phyloP scores from a whole-genome alignment of 2,113 vertebrate species.

The Pachyramphus minor region DNA sequence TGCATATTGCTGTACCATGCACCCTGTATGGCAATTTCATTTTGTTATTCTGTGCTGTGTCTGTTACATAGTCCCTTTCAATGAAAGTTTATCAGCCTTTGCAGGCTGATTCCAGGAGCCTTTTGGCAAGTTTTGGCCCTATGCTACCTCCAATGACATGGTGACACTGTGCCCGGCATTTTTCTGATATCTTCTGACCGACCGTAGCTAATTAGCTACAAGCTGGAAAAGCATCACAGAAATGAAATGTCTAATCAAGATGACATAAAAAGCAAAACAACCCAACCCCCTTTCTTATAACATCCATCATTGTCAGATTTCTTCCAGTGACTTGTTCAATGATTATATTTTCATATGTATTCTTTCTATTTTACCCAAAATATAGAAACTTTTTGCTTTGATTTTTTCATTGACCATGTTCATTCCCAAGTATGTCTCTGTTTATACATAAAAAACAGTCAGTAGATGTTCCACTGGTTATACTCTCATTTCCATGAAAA shows the following conservation, averaged over 20 bases:
- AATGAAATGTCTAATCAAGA: neutral
- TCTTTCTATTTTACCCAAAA: neutral
- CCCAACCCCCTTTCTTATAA: neutral
- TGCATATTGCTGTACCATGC: neutral
- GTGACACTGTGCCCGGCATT: neutral
- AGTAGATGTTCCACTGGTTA: neutral
- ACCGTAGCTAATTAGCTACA: neutral
- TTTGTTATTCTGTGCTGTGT: neutral
- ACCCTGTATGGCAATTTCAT: neutral
- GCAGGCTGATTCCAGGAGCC: neutral
- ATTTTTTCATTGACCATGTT: neutral
- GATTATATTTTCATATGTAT: neutral
- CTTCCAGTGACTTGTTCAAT: neutral
- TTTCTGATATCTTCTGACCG: neutral
- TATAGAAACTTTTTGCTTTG: neutral
- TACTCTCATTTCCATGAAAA: conserved; percentile 35
- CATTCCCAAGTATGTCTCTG: neutral
- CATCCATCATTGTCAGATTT: neutral
- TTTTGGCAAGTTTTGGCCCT: conserved; percentile 5
- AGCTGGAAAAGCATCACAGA: neutral
- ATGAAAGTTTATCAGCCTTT: conserved; percentile 9
- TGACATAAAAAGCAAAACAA: neutral
- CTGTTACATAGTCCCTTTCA: neutral
- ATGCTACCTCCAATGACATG: neutral
- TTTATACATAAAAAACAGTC: neutral